phyloP scores from a whole-genome alignment of 2,797 vertebrate species.

The Leptoclinus maculatus region DNA sequence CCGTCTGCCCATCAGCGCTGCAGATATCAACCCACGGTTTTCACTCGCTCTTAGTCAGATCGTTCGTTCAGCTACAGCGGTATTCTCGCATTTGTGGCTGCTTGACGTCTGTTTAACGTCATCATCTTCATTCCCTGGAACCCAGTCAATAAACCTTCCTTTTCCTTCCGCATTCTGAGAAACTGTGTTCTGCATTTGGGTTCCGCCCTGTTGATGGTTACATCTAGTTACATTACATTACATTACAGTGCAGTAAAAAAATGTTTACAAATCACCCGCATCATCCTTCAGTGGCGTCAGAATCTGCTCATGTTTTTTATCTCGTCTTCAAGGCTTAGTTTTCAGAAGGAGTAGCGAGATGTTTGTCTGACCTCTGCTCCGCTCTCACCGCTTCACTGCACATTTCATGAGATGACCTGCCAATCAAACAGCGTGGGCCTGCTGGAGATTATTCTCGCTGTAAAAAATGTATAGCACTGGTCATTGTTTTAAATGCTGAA shows the following conservation, averaged over 20 bases:
- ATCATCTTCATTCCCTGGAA: neutral
- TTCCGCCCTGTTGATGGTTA: neutral
- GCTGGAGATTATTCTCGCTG: neutral
- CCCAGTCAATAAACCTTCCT: neutral
- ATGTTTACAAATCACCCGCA: neutral
- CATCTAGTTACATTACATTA: neutral
- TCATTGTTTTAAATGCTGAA: neutral
- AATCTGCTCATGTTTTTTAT: neutral
- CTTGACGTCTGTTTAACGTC: no score
- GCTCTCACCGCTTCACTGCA: constrained; percentile 9
- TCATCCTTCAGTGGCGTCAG: neutral
- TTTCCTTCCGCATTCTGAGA: neutral
- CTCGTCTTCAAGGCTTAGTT: neutral
- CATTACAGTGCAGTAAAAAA: neutral
- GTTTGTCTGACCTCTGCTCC: constrained; percentile 14
- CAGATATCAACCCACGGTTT: neutral
- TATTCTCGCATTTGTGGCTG: neutral
- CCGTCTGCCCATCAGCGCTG: neutral
- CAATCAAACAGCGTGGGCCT: constrained; percentile 16
- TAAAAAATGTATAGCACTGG: neutral
- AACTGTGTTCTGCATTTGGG: neutral
- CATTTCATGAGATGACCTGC: constrained; percentile 27
- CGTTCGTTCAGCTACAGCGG: neutral
- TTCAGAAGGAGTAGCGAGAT: neutral
- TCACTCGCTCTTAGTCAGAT: neutral